Percentiles rank a stretch among this genome's conserved stretches.
These are phyloP conservation scores for Caenorhabditis wallacei DNA, from an alignment of 2,888 invertebrate species.

Conservation along the genomic window DNA sequence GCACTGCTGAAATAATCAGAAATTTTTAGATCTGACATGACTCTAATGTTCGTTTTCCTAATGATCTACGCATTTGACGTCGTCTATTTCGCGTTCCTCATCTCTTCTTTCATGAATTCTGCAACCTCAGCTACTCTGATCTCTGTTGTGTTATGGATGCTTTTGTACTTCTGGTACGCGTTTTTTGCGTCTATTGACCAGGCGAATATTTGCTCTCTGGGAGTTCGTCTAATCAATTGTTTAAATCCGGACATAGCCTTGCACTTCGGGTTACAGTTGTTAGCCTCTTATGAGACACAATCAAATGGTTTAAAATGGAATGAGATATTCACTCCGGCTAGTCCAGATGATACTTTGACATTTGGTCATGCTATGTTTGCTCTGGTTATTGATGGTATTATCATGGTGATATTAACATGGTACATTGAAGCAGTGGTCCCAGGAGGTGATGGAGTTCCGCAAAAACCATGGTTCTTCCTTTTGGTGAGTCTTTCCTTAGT, in stretches of 20 bases:
- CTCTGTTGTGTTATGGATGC: constrained; percentile 78
- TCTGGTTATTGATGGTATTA: constrained; percentile 75
- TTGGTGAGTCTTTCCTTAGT: neutral
- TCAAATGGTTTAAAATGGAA: constrained; percentile 76
- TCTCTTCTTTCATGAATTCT: constrained; percentile 80
- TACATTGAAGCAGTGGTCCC: constrained; percentile 93
- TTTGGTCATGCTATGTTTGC: constrained; percentile 73
- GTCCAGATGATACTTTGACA: constrained; percentile 75
- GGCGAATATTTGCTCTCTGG: constrained; percentile 67
- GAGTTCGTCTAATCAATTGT: constrained; percentile 73
- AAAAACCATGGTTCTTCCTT: constrained; percentile 89
- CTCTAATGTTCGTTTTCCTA: constrained; percentile 77
- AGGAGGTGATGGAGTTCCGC: constrained; percentile 89
- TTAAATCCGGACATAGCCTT: constrained; percentile 79
- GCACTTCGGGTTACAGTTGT: constrained; percentile 70
- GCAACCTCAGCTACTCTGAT: constrained; percentile 78
- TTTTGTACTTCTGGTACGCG: constrained; percentile 79
- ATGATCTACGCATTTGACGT: constrained; percentile 76
- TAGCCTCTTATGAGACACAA: constrained; percentile 78
- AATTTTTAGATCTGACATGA: constrained; percentile 68
- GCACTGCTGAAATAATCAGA: neutral
- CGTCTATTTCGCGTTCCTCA: constrained; percentile 77
- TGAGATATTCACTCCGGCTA: constrained; percentile 63
- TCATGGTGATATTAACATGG: constrained; percentile 89
- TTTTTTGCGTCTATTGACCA: constrained; percentile 72